Evolutionary conservation across 2,797 vertebrate species (phyloP), one percentile per base, ranked within the genome.

Genomic region (Staurois parvus): DNA sequence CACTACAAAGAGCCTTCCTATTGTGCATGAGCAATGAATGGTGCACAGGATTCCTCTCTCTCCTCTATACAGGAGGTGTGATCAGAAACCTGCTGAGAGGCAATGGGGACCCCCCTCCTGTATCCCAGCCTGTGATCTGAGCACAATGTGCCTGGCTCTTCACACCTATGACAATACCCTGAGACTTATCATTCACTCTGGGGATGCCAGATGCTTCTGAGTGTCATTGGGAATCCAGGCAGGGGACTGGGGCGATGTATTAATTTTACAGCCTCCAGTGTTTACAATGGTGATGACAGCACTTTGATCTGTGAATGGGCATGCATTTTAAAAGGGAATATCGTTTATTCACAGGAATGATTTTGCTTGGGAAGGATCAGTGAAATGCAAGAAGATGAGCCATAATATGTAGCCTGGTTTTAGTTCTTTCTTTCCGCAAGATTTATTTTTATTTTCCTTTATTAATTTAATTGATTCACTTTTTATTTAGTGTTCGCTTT

Each of bases 121-220:
- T 64, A 77, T 32, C 28, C 59, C 59, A 13, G 59, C 24, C 32
- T 64, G 56, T 76, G 52, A 66, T 77, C 76, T 77, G 56, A 40
- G 32, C 56, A 59, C 75, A 76, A 62, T 59, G 52, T 62, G 17
- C 19, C 34, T 11, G 21, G 59, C n/a, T 77, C 76, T 77, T 77
- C 76, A 77, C 76, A 77, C 76, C 76, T 77, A 40, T 4, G 56
- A 77, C 76, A 77, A 77, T 77, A 66, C 56, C 21, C 56, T n/a
- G 30, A 76, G 30, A 76, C 24, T 26, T 37, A 72, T 37, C 69
- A n/a, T 32, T 76, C 59, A 26, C n/a, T n/a, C 32, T 37, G 59
- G 59, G 37, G 56, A 30, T 40, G n/a, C 76, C 56, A 77, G 59
- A 64, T 64, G 76, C 76, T 42, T 29, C 30, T 77, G 8, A 17